Conservation (phyloP, 1,140 invertebrate species). For the Anthonomus grandis region DNA sequence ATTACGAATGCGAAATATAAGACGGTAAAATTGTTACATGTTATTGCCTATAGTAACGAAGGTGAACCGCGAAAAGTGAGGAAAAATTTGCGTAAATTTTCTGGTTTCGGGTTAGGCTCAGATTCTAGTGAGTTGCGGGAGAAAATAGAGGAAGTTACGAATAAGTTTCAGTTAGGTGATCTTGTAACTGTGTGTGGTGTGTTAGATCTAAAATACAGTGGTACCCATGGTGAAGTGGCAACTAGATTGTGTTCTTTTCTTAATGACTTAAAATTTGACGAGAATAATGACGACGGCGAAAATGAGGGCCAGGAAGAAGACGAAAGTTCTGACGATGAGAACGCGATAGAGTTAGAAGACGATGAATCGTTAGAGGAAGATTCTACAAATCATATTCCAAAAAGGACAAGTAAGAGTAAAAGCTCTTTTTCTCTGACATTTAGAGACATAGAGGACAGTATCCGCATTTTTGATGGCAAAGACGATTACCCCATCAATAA, state of each 20-base stretch:
- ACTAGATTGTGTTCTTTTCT: not conserved
- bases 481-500: slow-evolving; percentile 20
- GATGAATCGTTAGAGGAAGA: not conserved
- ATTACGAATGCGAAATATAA: no score
- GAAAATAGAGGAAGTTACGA: not conserved
- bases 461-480: slow-evolving; percentile 29
- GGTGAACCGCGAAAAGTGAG: no score
- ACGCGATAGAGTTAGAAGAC: not conserved
- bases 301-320: not conserved
- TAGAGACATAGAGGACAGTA: slow-evolving; percentile 28
- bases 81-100: not conserved
- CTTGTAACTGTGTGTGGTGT: not conserved
- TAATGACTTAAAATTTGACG: not conserved
- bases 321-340: not conserved
- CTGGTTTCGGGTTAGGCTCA: not conserved
- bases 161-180: not conserved
- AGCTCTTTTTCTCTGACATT: slow-evolving; percentile 23
- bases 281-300: not conserved
- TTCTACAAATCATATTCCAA: not conserved
- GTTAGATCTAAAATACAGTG: not conserved
- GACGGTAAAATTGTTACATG: no score
- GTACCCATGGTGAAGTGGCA: not conserved
- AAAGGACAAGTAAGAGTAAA: not conserved
- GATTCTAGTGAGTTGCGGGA: not conserved
- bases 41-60: no score